phyloP scores from a whole-genome alignment of 92 coral and sea anemone species.

The Heliopora coerulea region DNA sequence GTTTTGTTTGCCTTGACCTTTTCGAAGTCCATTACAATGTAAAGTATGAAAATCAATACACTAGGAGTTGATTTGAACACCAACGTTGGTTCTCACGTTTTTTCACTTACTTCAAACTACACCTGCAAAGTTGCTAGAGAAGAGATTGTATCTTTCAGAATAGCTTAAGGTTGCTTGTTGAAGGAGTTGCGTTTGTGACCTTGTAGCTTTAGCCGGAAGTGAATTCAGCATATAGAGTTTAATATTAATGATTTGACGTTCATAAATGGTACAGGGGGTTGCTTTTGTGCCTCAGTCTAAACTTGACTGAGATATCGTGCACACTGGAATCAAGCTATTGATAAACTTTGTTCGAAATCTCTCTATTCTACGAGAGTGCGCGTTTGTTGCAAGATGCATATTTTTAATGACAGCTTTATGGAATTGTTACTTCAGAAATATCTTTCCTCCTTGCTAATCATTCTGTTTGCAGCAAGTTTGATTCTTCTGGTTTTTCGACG shows the following conservation, averaged over 20 bases:
- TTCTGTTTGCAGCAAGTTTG: constrained; percentile 25
- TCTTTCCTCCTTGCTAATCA: constrained; percentile 21
- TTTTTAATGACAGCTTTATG: constrained; percentile 1
- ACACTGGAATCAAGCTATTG: not conserved
- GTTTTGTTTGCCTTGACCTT: constrained; percentile 31
- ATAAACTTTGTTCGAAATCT: too few species aligned
- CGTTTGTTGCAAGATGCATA: constrained; percentile 11
- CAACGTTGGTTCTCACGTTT: not conserved
- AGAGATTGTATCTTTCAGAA: too few species aligned
- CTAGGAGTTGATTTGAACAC: not conserved
- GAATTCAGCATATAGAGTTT: not conserved
- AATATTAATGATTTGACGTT: constrained; percentile 21
- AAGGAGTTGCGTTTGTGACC: constrained; percentile 22
- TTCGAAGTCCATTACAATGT: not conserved
- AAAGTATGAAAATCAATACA: not conserved
- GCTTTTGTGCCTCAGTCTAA: not conserved
- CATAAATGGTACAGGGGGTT: constrained; percentile 4
- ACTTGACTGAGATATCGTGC: not conserved
- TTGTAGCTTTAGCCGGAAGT: constrained; percentile 36
- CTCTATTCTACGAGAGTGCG: not conserved
- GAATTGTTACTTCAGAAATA: not conserved
- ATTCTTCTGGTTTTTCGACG: constrained; percentile 20
- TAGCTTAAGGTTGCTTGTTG: not conserved
- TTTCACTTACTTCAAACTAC: not conserved
- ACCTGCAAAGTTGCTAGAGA: too few species aligned